phyloP scores from a whole-genome alignment of 2,888 invertebrate species.

The Vanessa cardui region DNA sequence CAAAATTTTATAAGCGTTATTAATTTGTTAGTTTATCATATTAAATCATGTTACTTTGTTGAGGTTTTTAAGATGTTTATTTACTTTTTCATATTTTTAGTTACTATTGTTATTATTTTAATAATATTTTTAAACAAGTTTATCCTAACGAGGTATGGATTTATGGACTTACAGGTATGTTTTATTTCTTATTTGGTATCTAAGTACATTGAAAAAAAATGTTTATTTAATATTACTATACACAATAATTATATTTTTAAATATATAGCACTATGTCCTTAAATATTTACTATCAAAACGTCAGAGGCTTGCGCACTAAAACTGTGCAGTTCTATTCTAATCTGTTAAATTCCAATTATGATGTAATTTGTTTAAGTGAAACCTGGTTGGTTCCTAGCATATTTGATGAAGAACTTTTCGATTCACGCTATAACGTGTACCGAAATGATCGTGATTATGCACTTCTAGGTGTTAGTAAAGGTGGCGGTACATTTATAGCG shows the following conservation, averaged over 20 bases:
- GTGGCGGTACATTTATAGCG: too few species aligned
- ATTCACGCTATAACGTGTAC: too few species aligned
- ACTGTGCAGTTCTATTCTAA: background rate
- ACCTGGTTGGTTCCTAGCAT: conserved; percentile 4
- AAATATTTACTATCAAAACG: background rate
- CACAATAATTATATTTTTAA: too few species aligned
- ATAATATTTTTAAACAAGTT: background rate
- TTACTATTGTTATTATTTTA: too few species aligned
- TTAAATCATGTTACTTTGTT: too few species aligned
- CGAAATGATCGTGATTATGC: too few species aligned
- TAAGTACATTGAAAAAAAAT: background rate
- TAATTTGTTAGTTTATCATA: too few species aligned
- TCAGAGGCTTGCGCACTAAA: background rate
- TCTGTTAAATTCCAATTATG: conserved; percentile 14
- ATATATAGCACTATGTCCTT: background rate
- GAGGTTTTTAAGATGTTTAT: too few species aligned
- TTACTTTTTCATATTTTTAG: too few species aligned
- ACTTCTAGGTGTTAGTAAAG: too few species aligned
- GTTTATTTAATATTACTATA: background rate
- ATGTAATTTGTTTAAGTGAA: conserved; percentile 6
- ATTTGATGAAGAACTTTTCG: too few species aligned
- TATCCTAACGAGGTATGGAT: background rate
- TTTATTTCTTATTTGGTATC: background rate
- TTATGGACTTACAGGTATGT: background rate
- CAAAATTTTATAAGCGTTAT: too few species aligned